A percentile compares a stretch with the other conserved stretches of the same genome.
phyloP scores from a whole-genome alignment of 2,888 invertebrate genomes.

The Cephonodes hylas region DNA sequence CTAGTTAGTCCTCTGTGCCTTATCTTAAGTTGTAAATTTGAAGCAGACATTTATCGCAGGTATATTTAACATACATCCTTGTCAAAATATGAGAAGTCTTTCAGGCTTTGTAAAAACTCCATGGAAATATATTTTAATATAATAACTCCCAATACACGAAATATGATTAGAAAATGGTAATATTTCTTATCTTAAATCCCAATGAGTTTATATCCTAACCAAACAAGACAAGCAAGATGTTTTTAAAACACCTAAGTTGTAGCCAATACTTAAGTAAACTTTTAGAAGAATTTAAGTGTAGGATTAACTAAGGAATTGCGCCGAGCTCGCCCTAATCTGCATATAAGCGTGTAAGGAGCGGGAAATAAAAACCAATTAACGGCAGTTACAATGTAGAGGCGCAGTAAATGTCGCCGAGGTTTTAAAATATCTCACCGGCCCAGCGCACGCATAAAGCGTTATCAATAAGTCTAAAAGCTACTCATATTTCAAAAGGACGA shows the following conservation, averaged over 20 bases:
- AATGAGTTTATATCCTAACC: too few species aligned
- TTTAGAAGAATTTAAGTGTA: neutral
- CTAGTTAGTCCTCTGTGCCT: too few species aligned
- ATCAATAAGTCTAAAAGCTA: slow-evolving; percentile 16
- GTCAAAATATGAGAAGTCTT: too few species aligned
- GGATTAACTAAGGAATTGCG: neutral
- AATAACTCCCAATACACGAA: too few species aligned
- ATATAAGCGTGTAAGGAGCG: slow-evolving; percentile 1
- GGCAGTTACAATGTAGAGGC: neutral
- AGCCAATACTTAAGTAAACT: neutral
- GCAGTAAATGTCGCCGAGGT: neutral
- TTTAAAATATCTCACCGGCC: slow-evolving; percentile 16
- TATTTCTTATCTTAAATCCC: too few species aligned
- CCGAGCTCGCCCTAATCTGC: neutral
- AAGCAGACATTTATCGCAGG: too few species aligned
- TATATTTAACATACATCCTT: too few species aligned
- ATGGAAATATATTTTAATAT: too few species aligned
- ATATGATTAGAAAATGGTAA: too few species aligned
- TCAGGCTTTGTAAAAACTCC: too few species aligned
- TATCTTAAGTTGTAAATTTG: too few species aligned
- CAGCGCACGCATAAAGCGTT: neutral
- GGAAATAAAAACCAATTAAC: slow-evolving; percentile 7
- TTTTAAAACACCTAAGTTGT: neutral
- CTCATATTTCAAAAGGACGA: slow-evolving; percentile 24
- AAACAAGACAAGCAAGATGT: too few species aligned